Percentiles rank a stretch among this genome's conserved stretches.
These are phyloP conservation scores for Xiphophorus birchmanni DNA, from an alignment of 2,797 vertebrate species.

Conservation along the genomic window DNA sequence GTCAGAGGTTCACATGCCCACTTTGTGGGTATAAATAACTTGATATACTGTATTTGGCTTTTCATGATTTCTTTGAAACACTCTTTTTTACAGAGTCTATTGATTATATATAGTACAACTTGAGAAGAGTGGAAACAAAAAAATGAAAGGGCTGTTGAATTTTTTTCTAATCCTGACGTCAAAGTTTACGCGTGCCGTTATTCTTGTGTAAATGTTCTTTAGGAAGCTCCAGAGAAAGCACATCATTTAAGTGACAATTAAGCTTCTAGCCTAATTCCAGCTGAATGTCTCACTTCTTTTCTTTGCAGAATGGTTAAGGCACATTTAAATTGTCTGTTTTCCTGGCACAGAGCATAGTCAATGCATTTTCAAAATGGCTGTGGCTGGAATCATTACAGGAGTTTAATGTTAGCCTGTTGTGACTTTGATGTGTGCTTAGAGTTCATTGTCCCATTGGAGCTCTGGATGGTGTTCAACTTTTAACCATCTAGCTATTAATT, in stretches of 20 bases:
- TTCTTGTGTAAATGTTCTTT: not conserved
- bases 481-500: not conserved
- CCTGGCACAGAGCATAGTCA: not conserved
- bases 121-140: not conserved
- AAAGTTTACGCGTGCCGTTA: not conserved
- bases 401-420: not conserved
- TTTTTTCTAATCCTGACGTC: not conserved
- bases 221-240: not conserved
- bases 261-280: not conserved
- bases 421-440: not conserved
- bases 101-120: not conserved
- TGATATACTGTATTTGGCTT: not conserved
- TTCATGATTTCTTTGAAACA: not conserved
- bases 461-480: not conserved
- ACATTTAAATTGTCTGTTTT: not conserved
- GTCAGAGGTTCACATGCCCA: not conserved
- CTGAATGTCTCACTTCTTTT: not conserved
- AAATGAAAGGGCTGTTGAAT: not conserved
- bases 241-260: not conserved
- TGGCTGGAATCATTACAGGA: not conserved
- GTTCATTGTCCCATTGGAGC: not conserved
- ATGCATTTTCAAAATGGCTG: not conserved
- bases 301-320: not conserved
- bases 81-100: not conserved
- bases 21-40: not conserved